Evolutionary conservation across 53 echinoderm and acorn worm species (phyloP), one percentile per base, ranked within the genome.

Genomic region (Mesocentrotus franciscanus): DNA sequence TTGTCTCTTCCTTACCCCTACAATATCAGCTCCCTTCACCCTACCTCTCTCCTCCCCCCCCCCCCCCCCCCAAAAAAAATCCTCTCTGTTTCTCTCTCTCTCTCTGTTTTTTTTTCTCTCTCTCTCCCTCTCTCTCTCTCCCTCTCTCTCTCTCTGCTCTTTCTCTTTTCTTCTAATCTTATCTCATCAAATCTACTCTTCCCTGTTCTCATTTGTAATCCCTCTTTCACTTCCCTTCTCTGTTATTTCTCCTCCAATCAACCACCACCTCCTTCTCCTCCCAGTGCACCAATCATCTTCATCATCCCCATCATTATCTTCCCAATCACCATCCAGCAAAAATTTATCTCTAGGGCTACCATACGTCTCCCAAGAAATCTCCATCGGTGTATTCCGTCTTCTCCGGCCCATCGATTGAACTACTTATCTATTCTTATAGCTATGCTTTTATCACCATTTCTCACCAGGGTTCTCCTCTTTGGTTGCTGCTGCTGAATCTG

Each of bases 371-470:
- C 39, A 15, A 81, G 81, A 81, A 81, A 81, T 42, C 81, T 81
- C 81, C 81, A 81, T 81, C 81, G 29, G 81, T 29, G 11, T 81
- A 81, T 81, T 81, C 81, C 4, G 27, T 87, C 87, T 58, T 87
- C 59, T 58, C 58, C 87, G 22, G 27, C 56, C 59, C 58, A 87
- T 87, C 87, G 87, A 87, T 87, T 87, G 87, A 59, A 57, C 87
- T 87, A 58, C 87, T 87, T 87, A 58, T 87, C 57, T 87, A 87
- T 56, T 58, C 58, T 58, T 87, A 84, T 49, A 84, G 24, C 58
- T 87, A 11, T 87, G 87, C 87, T 58, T 87, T 87, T 87, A 87
- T n/a, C 87, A 26, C 87, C 87, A 16, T 87, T 87, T 87, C 87
- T 29, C 27, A 11, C n/a, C n/a, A 84, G 87, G 27, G 57, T 58